Evolutionary conservation across 2,888 invertebrate species (phyloP), one percentile per base, ranked within the genome.

Genomic region (Diarsia mendica): DNA sequence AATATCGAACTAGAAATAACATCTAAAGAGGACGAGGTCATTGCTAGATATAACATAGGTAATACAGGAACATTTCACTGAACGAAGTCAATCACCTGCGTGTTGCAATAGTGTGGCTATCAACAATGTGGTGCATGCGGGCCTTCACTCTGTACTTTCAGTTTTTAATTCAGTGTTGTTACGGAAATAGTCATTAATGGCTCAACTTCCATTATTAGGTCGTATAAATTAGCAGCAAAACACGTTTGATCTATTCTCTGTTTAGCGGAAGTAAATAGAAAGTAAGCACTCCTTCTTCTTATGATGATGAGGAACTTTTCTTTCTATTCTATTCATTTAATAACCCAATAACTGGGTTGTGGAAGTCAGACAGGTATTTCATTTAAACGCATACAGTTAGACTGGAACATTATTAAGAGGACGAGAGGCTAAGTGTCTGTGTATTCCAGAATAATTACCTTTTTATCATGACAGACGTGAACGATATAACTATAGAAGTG

Each of bases 81-180:
- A 66, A 44, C 33, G 1, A 33, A 75, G 11, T 63, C 33, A 63
- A 8, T 67, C 33, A 53, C 39, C 58, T 64, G 53, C 5, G 44
- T 82, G 65, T 63, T 20, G 80, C 63, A 72, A 80, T 9, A 18
- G 0, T 9, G 15, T 23, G 5, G 8, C 46, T 69, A 44, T 44
- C 53, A 61, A 48, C 79, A 53, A 28, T 3, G 46, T 18, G 9
- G 33, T 4, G 58, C 20, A 80, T 80, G 83, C 72, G 80, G 80
- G 80, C 46, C 23, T 44, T 61, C 55, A 66, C 20, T 23, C 68
- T 28, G 8, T 33, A 82, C 83, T 78, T 83, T 83, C 83, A n/a
- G 58, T 83, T 78, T 77, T 67, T 6, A 66, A 58, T 68, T 46
- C 68, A 77, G 13, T 51, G 33, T 39, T 33, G 28, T 44, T 20